Conservation (phyloP, 2,113 vertebrate genomes). For the Vulpes ferrilata region DNA sequence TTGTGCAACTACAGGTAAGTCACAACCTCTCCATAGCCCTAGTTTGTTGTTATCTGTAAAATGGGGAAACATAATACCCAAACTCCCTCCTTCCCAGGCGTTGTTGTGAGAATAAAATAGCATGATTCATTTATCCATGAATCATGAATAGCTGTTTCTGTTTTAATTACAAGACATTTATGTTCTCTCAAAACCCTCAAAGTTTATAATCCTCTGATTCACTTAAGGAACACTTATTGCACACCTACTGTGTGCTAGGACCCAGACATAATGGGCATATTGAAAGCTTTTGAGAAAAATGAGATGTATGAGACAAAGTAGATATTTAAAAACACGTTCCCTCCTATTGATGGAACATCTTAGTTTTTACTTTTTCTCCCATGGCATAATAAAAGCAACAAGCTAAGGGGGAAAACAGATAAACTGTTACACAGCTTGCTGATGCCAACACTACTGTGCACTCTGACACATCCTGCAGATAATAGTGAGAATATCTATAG, state of each 20-base stretch:
- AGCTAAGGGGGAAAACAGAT: not conserved
- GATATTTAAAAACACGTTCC: conserved; percentile 22
- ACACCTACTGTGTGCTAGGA: conserved; percentile 68
- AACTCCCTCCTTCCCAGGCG: conserved; percentile 43
- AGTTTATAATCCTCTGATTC: conserved; percentile 67
- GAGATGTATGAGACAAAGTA: conserved; percentile 53
- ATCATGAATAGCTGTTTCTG: conserved; percentile 70
- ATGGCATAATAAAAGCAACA: conserved; percentile 24
- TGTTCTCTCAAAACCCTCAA: conserved; percentile 36
- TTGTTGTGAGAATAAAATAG: conserved; percentile 64
- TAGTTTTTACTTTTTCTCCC: conserved; percentile 34
- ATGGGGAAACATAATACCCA: conserved; percentile 56
- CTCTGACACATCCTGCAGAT: conserved; percentile 3
- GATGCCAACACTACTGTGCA: not conserved
- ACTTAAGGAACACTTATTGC: conserved; percentile 56
- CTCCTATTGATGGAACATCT: conserved; percentile 6
- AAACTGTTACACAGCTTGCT: not conserved
- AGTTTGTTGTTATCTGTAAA: conserved; percentile 67
- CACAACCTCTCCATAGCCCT: not conserved
- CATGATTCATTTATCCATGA: conserved; percentile 77
- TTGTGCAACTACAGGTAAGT: conserved; percentile 40
- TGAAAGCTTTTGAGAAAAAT: conserved; percentile 53
- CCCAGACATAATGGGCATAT: conserved; percentile 26
- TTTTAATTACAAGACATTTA: conserved; percentile 67
- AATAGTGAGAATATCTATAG: conserved; percentile 30